These are phyloP conservation scores for Panthera uncia DNA, from an alignment of 2,113 vertebrate species.

Conservation along the genomic window DNA sequence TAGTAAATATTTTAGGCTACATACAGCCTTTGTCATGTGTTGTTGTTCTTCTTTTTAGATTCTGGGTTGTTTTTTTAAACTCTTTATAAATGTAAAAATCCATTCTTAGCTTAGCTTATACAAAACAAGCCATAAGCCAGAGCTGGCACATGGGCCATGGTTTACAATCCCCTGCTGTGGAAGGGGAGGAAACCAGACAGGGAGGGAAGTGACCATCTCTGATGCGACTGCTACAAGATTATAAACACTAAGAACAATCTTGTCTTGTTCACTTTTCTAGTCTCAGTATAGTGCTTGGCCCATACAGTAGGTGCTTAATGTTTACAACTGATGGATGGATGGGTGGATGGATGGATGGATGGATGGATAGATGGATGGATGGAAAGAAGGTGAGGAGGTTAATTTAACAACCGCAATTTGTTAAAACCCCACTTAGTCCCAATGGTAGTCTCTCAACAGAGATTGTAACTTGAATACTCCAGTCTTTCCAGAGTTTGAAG, in stretches of 20 bases:
- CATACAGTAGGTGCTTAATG: neutral
- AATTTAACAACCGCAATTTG: neutral
- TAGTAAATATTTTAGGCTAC: neutral
- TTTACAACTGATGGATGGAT: neutral
- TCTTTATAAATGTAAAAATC: neutral
- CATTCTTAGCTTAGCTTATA: neutral
- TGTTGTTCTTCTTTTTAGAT: neutral
- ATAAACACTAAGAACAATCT: neutral
- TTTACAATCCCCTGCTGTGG: neutral
- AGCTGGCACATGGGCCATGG: fast-evolving
- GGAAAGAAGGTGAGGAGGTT: neutral
- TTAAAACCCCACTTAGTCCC: neutral
- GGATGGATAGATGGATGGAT: neutral
- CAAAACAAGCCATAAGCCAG: neutral
- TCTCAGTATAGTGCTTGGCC: neutral
- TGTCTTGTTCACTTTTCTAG: neutral
- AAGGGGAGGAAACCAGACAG: neutral
- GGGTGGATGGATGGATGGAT: neutral
- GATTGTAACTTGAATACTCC: neutral
- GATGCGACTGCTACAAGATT: neutral
- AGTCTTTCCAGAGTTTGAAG: neutral
- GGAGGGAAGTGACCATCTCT: neutral
- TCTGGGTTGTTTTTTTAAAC: neutral
- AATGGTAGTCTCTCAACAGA: neutral
- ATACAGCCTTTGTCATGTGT: neutral